Evolutionary conservation across 1,140 invertebrate species (phyloP).

Genomic region (Drosophila eugracilis): DNA sequence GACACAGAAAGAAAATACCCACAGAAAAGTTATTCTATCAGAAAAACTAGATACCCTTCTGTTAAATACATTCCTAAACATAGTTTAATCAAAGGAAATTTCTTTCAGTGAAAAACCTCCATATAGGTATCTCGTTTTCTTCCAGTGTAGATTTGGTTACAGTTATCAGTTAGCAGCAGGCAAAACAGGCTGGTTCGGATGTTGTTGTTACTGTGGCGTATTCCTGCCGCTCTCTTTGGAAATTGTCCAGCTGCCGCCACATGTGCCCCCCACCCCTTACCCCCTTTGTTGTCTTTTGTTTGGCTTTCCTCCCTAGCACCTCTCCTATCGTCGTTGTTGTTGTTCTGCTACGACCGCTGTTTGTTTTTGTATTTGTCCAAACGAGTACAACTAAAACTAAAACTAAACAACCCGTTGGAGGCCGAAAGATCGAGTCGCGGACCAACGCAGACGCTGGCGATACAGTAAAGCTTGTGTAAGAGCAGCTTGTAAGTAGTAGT

Average conservation of each 20-base stretch:
- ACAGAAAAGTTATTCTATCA: no score
- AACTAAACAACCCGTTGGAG: constrained; percentile 69
- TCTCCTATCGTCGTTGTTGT: not conserved
- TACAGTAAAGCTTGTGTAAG: constrained; percentile 27
- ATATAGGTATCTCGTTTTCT: not conserved
- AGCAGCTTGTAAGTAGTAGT: no score
- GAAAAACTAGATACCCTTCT: no score
- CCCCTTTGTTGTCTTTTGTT: constrained; percentile 40
- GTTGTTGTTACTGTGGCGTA: constrained; percentile 17
- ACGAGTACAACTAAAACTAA: constrained; percentile 69
- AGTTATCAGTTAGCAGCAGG: constrained; percentile 63
- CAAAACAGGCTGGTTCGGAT: constrained; percentile 41
- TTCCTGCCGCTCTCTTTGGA: constrained; percentile 40
- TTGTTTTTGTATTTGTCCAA: constrained; percentile 63
- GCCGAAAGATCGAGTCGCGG: constrained; percentile 33
- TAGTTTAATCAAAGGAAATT: no score
- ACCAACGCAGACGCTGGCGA: constrained; percentile 43
- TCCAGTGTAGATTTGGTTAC: constrained; percentile 52
- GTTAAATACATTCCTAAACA: no score
- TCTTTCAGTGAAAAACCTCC: no score
- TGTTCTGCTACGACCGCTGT: constrained; percentile 5
- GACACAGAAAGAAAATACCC: not conserved
- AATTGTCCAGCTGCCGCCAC: constrained; percentile 56
- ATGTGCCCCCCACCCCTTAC: constrained; percentile 18
- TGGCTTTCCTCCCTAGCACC: constrained; percentile 20